These are phyloP conservation scores for Myrmophylax atrothorax DNA, from an alignment of 2,113 vertebrate genomes.

Conservation along the genomic window DNA sequence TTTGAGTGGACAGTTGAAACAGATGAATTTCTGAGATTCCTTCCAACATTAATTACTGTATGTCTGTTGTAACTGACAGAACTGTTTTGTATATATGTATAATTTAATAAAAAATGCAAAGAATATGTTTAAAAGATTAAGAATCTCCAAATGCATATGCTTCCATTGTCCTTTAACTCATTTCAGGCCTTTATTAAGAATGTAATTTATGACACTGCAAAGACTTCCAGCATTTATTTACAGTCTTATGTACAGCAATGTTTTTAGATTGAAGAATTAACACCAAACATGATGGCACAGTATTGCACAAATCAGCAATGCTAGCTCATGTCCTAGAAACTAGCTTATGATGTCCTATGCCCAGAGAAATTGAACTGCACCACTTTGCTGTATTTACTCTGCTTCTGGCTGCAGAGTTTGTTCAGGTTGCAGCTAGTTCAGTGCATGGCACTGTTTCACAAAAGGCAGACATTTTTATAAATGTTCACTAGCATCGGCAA, in stretches of 20 bases:
- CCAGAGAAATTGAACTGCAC: not conserved
- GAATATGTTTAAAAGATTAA: not conserved
- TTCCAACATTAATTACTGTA: not conserved
- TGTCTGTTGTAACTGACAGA: not conserved
- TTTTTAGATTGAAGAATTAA: not conserved
- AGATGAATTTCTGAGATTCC: not conserved
- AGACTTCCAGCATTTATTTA: not conserved
- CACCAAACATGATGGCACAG: not conserved
- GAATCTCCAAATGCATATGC: not conserved
- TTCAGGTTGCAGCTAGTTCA: not conserved
- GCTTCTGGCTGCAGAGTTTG: not conserved
- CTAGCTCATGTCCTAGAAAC: not conserved
- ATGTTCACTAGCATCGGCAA: not conserved
- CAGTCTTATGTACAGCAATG: not conserved
- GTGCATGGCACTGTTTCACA: not conserved
- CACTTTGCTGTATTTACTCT: fast-evolving
- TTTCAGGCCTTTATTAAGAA: not conserved
- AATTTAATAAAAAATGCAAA: not conserved
- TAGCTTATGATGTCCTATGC: not conserved
- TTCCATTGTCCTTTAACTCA: not conserved
- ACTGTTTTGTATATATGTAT: not conserved
- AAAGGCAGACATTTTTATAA: not conserved
- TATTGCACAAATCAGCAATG: not conserved
- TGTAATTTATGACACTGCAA: not conserved
- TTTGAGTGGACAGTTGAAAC: not conserved